These are phyloP conservation scores for Charina bottae DNA, from an alignment of 2,113 vertebrate genomes.

Conservation along the genomic window DNA sequence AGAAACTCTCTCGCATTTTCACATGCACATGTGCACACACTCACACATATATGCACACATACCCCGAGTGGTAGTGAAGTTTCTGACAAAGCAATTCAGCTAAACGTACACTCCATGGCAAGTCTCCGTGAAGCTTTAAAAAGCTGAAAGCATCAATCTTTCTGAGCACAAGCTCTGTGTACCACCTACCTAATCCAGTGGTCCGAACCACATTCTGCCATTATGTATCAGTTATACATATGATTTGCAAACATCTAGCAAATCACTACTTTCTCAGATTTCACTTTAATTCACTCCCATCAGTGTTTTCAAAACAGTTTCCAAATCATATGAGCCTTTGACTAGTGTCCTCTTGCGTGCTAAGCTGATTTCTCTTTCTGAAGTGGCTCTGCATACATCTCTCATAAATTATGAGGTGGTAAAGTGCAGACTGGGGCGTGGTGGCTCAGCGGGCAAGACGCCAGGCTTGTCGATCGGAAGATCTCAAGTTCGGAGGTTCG, in stretches of 20 bases:
- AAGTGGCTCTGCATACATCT: constrained; percentile 43
- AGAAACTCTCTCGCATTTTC: neutral
- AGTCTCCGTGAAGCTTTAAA: constrained; percentile 44
- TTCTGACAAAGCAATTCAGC: constrained; percentile 28
- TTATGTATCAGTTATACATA: constrained; percentile 13
- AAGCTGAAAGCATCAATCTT: constrained; percentile 52
- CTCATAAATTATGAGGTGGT: constrained; percentile 35
- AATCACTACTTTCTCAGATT: constrained; percentile 33
- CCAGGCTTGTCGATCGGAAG: too few species aligned
- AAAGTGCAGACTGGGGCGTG: neutral
- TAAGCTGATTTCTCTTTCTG: constrained; percentile 44
- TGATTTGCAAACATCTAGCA: constrained; percentile 48
- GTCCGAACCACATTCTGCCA: constrained; percentile 14
- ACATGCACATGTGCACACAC: neutral
- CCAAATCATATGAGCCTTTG: constrained; percentile 16
- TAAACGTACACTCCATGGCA: neutral
- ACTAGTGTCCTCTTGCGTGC: constrained; percentile 48
- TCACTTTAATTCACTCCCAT: constrained; percentile 45
- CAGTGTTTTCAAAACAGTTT: constrained; percentile 48
- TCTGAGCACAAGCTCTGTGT: constrained; percentile 46
- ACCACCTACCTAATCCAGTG: constrained; percentile 5
- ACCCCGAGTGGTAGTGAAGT: neutral
- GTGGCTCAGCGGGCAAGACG: too few species aligned
- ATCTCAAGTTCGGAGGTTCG: too few species aligned
- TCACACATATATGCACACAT: neutral